Evolutionary conservation across 1,140 invertebrate species (phyloP).

Genomic region (Plutomurus gul): DNA sequence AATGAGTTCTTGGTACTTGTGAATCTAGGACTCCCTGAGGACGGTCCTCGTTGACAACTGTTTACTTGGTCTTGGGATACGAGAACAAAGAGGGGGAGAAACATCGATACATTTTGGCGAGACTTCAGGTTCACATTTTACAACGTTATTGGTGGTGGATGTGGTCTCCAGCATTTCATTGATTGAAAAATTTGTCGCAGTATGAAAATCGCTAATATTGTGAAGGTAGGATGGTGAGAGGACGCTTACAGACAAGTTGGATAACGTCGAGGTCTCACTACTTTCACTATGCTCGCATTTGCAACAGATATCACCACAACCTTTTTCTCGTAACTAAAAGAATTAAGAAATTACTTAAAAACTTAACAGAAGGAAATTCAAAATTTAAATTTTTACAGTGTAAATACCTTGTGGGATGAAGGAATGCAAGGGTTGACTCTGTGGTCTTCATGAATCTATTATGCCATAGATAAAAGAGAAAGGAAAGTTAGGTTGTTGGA

Average conservation of each 20-base stretch:
- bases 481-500: no score
- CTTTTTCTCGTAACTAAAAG: background rate
- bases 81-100: background rate
- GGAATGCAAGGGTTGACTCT: no score
- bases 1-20: no score
- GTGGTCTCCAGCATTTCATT: background rate
- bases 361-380: background rate
- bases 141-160: background rate
- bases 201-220: background rate
- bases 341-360: background rate
- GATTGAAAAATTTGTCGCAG: background rate
- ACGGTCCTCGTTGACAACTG: background rate
- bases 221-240: background rate
- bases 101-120: background rate
- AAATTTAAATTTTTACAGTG: no score
- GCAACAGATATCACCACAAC: slow-evolving; percentile 1
- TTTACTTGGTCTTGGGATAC: background rate
- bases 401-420: no score
- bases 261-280: background rate
- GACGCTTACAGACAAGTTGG: no score
- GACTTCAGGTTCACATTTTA: background rate
- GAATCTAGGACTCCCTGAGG: background rate
- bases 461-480: no score
- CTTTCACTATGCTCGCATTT: slow-evolving; percentile 7
- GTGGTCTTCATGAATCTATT: no score